Evolutionary conservation across 2,888 invertebrate species (phyloP), one percentile per base, ranked within the genome.

Genomic region (Germaria angustata): DNA sequence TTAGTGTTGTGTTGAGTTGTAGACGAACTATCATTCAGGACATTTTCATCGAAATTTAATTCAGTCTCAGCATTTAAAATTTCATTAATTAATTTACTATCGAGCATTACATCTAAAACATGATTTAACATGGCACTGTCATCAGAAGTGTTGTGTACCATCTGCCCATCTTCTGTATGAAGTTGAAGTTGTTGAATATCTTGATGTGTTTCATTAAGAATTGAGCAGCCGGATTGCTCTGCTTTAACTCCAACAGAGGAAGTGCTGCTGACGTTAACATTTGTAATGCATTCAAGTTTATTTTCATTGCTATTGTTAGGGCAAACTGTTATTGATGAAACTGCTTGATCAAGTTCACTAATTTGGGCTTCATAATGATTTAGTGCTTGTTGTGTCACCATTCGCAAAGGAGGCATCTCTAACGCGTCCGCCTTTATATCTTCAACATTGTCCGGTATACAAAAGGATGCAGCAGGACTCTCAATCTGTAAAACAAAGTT

Each of bases 21-120:
- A 46, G 87, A 46, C 44, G 86, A 24, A 73, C 41, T 69, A 75
- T 61, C 84, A 66, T 77, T 85, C 66, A 59, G 77, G 77, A 59
- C 90, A 82, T 87, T 89, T 69, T 90, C 90, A 75, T 89, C 90
- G 57, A 90, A 89, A 39, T 87, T 87, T 2, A 88, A 81, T 65
- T 88, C 89, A 2, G 87, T 85, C 61, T 82, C 82, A 0, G 88
- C 88, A 73, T 88, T 90, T 4, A 90, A 78, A 2, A 90, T 89
- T 73, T 90, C 91, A 39, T 89, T 90, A 22, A 90, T 88, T 34
- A 90, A 87, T 85, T 90, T 90, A 75, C 89, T 89, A 83, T 90
- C 90, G 22, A 90, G 86, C 87, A 90, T 88, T 86, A 89, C 87
- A 51, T 90, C 91, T 22, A 86, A 59, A 34, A 89, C 90, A 34